These are phyloP conservation scores for Lepidochrysops patricia DNA, from an alignment of 2,888 invertebrate species.

Conservation along the genomic window DNA sequence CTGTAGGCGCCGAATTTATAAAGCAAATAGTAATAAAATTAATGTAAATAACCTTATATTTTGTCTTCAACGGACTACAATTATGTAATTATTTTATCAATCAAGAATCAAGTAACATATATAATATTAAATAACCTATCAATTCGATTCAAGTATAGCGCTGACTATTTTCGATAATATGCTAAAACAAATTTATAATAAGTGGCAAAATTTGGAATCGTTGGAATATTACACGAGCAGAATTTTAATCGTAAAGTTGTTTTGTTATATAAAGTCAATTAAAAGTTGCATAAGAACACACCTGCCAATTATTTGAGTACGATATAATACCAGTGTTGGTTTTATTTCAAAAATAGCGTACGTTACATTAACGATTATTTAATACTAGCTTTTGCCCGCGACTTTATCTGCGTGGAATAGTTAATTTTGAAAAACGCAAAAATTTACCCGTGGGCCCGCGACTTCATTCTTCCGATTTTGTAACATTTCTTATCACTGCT, in stretches of 20 bases:
- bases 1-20: too few species aligned
- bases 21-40: too few species aligned
- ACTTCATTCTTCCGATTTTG: too few species aligned
- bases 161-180: background rate
- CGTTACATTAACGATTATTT: background rate
- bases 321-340: background rate
- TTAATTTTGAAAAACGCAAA: too few species aligned
- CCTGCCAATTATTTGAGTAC: conserved; percentile 7
- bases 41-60: too few species aligned
- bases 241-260: background rate
- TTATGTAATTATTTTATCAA: too few species aligned
- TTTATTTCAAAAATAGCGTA: background rate
- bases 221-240: background rate
- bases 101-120: too few species aligned
- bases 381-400: too few species aligned
- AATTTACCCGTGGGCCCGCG: too few species aligned
- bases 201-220: background rate
- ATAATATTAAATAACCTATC: background rate
- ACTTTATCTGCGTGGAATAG: too few species aligned
- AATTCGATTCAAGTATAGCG: background rate
- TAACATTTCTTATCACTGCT: too few species aligned
- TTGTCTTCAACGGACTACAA: too few species aligned
- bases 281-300: conserved; percentile 1
- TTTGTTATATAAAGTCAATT: conserved; percentile 3
- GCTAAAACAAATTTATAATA: background rate